These are phyloP conservation scores for Drosophila peninsularis DNA, from an alignment of 2,888 invertebrate genomes.

Conservation along the genomic window DNA sequence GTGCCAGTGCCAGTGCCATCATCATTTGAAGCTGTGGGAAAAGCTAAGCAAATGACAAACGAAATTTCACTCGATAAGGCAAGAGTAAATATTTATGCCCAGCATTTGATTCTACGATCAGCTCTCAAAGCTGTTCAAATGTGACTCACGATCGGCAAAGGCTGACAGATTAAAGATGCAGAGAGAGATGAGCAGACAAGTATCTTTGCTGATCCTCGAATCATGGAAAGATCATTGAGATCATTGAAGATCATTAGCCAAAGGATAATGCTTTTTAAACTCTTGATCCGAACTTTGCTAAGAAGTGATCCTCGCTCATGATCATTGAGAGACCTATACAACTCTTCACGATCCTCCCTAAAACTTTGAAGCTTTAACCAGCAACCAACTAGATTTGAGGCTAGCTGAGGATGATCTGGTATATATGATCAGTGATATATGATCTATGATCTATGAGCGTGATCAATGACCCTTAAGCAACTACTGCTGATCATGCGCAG, in stretches of 20 bases:
- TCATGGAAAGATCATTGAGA: neutral
- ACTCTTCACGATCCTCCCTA: neutral
- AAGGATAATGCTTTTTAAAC: neutral
- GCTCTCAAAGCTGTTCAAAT: neutral
- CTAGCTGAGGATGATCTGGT: neutral
- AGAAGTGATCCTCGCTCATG: too few species aligned
- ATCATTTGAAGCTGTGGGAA: conserved; percentile 58
- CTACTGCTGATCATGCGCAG: too few species aligned
- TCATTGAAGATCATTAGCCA: neutral
- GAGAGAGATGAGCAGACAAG: neutral
- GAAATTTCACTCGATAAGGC: neutral
- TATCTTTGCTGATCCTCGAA: neutral
- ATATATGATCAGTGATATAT: neutral
- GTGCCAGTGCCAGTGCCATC: conserved; percentile 1
- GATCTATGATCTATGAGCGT: neutral
- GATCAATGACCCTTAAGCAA: too few species aligned
- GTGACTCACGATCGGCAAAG: neutral
- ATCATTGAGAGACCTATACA: neutral
- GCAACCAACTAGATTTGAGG: neutral
- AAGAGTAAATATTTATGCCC: conserved; percentile 1
- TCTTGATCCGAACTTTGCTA: too few species aligned
- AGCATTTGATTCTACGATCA: neutral
- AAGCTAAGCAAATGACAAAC: conserved; percentile 17
- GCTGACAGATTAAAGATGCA: neutral
- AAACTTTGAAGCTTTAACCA: neutral